Percentiles rank a stretch among this genome's conserved stretches.
These are phyloP conservation scores for Hapalemur alaotrensis DNA, from an alignment of 2,797 vertebrate genomes.

Conservation along the genomic window DNA sequence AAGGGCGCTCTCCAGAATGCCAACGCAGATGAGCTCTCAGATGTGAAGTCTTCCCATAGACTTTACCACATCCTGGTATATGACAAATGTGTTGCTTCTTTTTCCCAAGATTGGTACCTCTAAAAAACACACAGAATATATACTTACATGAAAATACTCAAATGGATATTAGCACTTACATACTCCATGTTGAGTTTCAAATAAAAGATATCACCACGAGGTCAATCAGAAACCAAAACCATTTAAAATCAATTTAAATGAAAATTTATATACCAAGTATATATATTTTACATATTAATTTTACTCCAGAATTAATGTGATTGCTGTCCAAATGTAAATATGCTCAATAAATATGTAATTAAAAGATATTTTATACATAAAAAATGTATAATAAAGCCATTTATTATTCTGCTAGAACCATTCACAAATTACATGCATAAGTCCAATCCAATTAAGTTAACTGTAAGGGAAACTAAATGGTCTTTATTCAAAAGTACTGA, in stretches of 20 bases:
- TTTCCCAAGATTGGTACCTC: slow-evolving; percentile 96
- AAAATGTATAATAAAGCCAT: slow-evolving; percentile 28
- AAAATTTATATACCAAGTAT: slow-evolving; percentile 17
- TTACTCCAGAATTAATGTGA: slow-evolving; percentile 52
- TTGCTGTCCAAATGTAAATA: slow-evolving; percentile 39
- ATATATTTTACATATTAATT: slow-evolving; percentile 47
- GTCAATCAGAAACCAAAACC: slow-evolving; percentile 54
- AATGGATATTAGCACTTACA: slow-evolving; percentile 14
- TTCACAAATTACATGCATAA: slow-evolving; percentile 39
- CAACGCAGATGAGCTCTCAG: slow-evolving; percentile 98
- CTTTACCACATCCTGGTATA: slow-evolving; percentile 93
- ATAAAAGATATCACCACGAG: slow-evolving; percentile 14
- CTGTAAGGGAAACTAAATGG: slow-evolving; percentile 25
- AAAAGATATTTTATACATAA: slow-evolving; percentile 51
- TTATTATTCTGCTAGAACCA: slow-evolving; percentile 33
- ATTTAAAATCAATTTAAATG: slow-evolving; percentile 47
- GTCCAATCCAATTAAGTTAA: slow-evolving; percentile 24
- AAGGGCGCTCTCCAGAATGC: slow-evolving; percentile 99
- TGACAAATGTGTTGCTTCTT: slow-evolving; percentile 99
- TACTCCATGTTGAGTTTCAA: slow-evolving; percentile 47
- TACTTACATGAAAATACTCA: slow-evolving; percentile 64
- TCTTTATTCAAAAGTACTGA: slow-evolving; percentile 52
- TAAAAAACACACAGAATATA: slow-evolving; percentile 83
- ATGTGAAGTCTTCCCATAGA: slow-evolving; percentile 97
- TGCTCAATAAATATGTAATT: slow-evolving; percentile 41